These are phyloP conservation scores for Scaptodrosophila latifasciaeformis DNA, from an alignment of 2,888 invertebrate genomes.

Conservation along the genomic window DNA sequence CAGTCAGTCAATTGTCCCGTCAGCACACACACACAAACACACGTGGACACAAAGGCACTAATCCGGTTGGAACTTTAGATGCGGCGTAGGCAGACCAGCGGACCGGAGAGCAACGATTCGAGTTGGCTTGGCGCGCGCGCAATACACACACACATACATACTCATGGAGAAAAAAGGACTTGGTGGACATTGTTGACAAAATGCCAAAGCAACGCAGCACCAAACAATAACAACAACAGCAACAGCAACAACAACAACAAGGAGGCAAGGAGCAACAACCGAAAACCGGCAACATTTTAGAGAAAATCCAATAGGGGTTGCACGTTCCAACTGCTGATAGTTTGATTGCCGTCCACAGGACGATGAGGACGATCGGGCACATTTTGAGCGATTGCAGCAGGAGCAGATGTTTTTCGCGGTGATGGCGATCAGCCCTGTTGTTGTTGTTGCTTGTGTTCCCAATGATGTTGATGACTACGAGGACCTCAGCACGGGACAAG, in stretches of 20 bases:
- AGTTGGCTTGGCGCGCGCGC: conserved; percentile 28
- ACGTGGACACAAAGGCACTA: conserved; percentile 34
- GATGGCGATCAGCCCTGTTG: conserved; percentile 11
- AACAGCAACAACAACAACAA: conserved; percentile 21
- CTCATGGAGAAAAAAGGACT: no score
- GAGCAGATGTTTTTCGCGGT: conserved; percentile 70
- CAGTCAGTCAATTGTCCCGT: neutral
- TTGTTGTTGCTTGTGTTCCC: conserved; percentile 35
- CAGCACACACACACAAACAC: conserved; percentile 6
- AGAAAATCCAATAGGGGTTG: conserved; percentile 47
- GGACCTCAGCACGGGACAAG: conserved; percentile 61
- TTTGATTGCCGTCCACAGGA: conserved; percentile 36
- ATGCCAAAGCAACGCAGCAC: conserved; percentile 39
- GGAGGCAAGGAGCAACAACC: neutral
- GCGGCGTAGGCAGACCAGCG: conserved; percentile 27
- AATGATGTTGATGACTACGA: conserved; percentile 8
- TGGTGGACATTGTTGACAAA: conserved; percentile 58
- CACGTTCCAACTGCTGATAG: conserved; percentile 46
- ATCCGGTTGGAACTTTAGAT: conserved; percentile 52
- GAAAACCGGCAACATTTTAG: conserved; percentile 4
- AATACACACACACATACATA: no score
- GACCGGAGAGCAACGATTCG: neutral
- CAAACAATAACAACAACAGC: conserved; percentile 18
- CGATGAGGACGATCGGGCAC: conserved; percentile 21
- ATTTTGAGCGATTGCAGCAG: conserved; percentile 63